Evolutionary conservation across 2,888 invertebrate genomes (phyloP), one percentile per base, ranked within the genome.

Genomic region (Camponotus fellah): DNA sequence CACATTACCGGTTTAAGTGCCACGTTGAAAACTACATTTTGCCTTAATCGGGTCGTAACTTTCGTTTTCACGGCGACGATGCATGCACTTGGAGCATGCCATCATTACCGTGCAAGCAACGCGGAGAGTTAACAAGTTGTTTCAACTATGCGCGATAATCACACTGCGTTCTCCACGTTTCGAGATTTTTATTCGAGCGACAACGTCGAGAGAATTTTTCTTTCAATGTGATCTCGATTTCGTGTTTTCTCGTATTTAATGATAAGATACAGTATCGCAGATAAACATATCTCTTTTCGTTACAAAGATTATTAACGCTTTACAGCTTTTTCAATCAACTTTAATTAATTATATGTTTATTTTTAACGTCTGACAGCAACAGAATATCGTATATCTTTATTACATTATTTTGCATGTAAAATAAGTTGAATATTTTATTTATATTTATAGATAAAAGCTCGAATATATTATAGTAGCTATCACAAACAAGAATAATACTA

Each of bases 211-310:
- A 17, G 2, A 60, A 58, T 60, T 72, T 79, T 60, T 79, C 46
- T 72, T 53, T 0, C 21, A 21, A 8, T 26, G 9, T 37, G 21
- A 46, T 71, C 72, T 60, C 21, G 72, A 79, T 79, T 79, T 71
- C 17, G 34, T 37, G 64, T 49, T 76, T 17, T 62, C n/a, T 56
- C 65, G 65, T 56, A 32, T 64, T 80, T 26, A 14, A 49, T 64
- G 86, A 86, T 86, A 86, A 86, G 86, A 77, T 85, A 86, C 46
- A 74, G 46, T 37, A 71, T 66, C 68, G n/a, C 8, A 68, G 80
- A 84, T 84, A 84, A 84, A 75, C 43, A 46, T 40, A 34, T 68
- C 46, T 79, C 21, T 53, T 80, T 26, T 46, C 34, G 4, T 21
- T n/a, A 12, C 4, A 46, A 79, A 79, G 79, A 37, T 21, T 80